Evolutionary conservation across 2,113 vertebrate genomes (phyloP).

Genomic region (Spermophilus dauricus): DNA sequence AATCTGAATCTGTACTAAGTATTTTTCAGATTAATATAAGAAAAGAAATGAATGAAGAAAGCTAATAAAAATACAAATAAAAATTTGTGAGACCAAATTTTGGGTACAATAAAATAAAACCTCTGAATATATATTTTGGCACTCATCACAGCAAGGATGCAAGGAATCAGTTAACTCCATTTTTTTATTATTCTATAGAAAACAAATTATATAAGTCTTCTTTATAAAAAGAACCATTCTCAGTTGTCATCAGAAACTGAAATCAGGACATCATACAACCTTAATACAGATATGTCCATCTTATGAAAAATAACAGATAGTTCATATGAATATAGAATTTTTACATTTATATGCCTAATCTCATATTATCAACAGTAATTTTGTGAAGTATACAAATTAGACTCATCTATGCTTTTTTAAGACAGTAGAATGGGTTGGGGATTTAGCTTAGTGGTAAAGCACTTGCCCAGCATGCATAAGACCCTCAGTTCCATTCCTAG

Average conservation of each 20-base stretch:
- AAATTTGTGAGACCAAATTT: neutral
- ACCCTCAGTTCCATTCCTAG: no score
- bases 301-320: neutral
- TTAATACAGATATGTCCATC: neutral
- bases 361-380: neutral
- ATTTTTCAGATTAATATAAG: neutral
- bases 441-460: neutral
- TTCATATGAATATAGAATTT: neutral
- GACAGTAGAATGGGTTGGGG: neutral
- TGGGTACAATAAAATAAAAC: neutral
- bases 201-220: no score
- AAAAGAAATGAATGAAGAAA: neutral
- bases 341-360: neutral
- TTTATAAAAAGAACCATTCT: no score
- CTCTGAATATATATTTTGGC: neutral
- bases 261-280: neutral
- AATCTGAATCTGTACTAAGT: neutral
- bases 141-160: neutral
- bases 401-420: neutral
- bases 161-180: neutral
- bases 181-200: neutral
- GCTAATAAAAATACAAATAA: neutral
- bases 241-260: neutral
- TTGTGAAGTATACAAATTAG: neutral
- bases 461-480: neutral